Evolutionary conservation across 2,888 invertebrate genomes (phyloP), one percentile per base, ranked within the genome.

Genomic region (Drosophila borborema): DNA sequence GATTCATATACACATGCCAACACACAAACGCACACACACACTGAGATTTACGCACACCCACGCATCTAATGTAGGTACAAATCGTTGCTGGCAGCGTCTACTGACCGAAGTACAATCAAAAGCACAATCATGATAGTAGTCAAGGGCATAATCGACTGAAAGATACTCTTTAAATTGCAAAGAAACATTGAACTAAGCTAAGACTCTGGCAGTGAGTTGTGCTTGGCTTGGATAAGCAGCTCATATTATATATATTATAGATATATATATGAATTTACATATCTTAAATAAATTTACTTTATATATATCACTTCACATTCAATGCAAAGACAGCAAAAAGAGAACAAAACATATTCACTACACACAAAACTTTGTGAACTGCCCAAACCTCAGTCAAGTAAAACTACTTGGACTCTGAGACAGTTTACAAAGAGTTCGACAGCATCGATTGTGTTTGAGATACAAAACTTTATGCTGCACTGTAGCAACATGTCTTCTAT

Each of bases 41-140:
- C 41, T 14, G 3, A 45, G 18, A 41, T 6, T 12, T 9, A 40
- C 48, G 12, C 40, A 49, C 16, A 48, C 36, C 41, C 38, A 61
- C 36, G 45, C 12, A 34, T 20, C 56, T 38, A 45, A 72, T 72
- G 46, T 61, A 28, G 7, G 55, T 66, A 75, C 62, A 65, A 75
- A 75, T 70, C 59, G 70, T 51, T 28, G 41, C 49, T 65, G 40
- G 40, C 64, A 62, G 58, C 20, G 40, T 31, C 12, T 41, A 60
- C 67, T 72, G 72, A 55, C 59, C 73, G 43, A 60, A 43, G 9
- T 5, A n/a, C 28, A 10, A 23, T 20, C 23, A 55, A 55, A 2
- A 40, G 31, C 28, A 38, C 46, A 58, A 28, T 38, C 34, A 18
- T 34, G 4, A 0, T 14, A 3, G 7, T 2, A 6, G 16, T 0